phyloP scores from a whole-genome alignment of 2,113 vertebrate genomes.

The Aptenodytes patagonicus region DNA sequence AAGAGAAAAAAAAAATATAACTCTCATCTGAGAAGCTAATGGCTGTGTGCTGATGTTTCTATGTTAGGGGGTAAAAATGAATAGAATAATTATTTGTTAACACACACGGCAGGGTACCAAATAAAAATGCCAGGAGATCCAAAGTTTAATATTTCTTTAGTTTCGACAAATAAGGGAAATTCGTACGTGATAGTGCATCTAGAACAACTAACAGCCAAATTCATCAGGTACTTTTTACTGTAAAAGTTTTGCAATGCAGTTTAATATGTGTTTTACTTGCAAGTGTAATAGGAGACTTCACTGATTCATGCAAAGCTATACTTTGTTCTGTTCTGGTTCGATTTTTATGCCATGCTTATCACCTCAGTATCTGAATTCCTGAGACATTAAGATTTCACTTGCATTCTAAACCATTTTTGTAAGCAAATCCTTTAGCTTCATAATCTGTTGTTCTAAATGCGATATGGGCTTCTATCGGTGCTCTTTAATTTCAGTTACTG shows the following conservation, averaged over 20 bases:
- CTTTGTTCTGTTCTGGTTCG: background rate
- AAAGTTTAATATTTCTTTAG: background rate
- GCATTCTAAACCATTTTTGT: background rate
- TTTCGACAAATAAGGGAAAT: background rate
- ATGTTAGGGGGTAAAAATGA: background rate
- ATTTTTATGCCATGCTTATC: background rate
- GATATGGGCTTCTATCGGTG: background rate
- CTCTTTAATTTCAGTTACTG: background rate
- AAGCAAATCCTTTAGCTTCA: background rate
- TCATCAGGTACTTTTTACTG: background rate
- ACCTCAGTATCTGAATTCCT: background rate
- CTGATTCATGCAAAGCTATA: background rate
- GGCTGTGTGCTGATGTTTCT: background rate
- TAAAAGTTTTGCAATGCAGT: background rate
- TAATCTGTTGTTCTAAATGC: background rate
- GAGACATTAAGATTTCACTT: background rate
- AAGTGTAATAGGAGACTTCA: background rate
- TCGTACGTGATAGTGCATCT: fast-evolving
- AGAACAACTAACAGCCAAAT: background rate
- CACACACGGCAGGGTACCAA: background rate
- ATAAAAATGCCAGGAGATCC: background rate
- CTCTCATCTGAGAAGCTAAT: background rate
- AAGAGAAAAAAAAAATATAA: background rate
- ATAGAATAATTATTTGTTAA: background rate
- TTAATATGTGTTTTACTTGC: background rate